These are phyloP conservation scores for Chiloscyllium punctatum DNA, from an alignment of 2,797 vertebrate genomes.

Conservation along the genomic window DNA sequence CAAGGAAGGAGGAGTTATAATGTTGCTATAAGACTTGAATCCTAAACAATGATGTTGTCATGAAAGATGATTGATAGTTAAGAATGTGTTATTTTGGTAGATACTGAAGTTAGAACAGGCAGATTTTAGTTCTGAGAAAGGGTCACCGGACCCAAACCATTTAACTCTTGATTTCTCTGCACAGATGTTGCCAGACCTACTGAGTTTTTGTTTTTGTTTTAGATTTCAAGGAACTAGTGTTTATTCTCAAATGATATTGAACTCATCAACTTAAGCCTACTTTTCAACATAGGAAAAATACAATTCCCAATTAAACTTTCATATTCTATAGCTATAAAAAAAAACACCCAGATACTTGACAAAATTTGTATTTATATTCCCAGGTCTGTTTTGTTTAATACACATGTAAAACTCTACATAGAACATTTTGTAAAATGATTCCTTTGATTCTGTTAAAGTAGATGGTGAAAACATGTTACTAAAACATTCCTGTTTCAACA, in stretches of 20 bases:
- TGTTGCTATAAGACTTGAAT: neutral
- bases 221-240: neutral
- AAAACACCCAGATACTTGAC: neutral
- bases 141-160: no score
- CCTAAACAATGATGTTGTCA: neutral
- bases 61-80: neutral
- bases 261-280: neutral
- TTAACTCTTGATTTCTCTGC: no score
- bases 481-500: neutral
- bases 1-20: neutral
- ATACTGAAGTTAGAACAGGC: neutral
- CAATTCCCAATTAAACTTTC: neutral
- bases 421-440: neutral
- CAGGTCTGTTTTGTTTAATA: neutral
- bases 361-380: neutral
- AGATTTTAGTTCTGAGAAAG: no score
- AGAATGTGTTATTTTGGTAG: neutral
- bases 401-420: neutral
- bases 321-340: neutral
- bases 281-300: neutral
- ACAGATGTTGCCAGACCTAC: no score
- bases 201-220: no score
- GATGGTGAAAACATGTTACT: neutral
- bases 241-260: neutral
- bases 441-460: neutral